Base-by-base conservation (phyloP, 2,113 vertebrate species). In the Mungos mungo region DNA sequence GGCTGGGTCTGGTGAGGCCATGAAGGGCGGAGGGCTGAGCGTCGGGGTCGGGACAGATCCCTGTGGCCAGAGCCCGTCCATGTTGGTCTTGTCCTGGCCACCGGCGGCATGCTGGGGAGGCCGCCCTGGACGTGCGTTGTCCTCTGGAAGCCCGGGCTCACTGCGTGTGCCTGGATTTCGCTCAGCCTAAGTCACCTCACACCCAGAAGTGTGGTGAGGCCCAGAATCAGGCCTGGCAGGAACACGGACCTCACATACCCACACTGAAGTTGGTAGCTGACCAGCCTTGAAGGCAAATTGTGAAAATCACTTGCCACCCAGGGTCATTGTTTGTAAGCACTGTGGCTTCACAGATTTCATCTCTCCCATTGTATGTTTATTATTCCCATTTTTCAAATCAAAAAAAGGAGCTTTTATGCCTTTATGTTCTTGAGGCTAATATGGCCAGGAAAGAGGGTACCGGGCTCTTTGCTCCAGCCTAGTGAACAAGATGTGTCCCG, bases 51-150 rank as follows among this genome's bases (percentile, higher is more conserved):
- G 33, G 60, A 29, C 29, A 29, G 33, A 50, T 18, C 16, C 2
- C 0, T 0, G 41, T 6, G 21, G 5, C 71, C 29, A 54, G 57
- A 45, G 68, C 41, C 18, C 69, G 41, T 41, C 35, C 1, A 0
- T 23, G 11, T 50, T 25, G 41, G 31, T 47, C 54, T 41, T 14
- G 38, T 71, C 41, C 63, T 86, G 79, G 69, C 69, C 60, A 10
- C 4, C 9, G 19, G 57, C 35, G 35, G 16, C 57, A 8, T 35
- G 2, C 45, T 25, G 1, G 38, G 21, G 21, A 41, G 35, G 41
- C 47, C 35, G 41, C 47, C 71, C 13, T 27, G 81, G 47, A 35
- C 45, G 5, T 35, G 35, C 47, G 21, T 33, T 10, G 45, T 31
- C 63, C 16, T 2, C 71, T 18, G n/a, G 94, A 86, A 18, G 38